Evolutionary conservation across 2,797 vertebrate species (phyloP).

Genomic region (Notoglanidium macrostoma): DNA sequence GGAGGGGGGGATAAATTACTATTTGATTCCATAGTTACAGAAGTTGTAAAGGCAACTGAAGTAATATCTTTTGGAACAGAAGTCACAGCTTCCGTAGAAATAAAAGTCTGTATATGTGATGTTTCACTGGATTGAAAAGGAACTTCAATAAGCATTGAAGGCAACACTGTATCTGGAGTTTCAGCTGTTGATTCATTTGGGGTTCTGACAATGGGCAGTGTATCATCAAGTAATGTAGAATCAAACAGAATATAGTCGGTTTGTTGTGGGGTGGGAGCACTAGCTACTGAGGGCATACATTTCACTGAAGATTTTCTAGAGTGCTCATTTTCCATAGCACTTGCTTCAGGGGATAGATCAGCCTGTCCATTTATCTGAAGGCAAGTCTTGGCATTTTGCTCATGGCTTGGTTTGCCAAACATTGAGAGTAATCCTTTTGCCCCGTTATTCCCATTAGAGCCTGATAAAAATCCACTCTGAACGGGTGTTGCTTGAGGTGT

Average conservation of each 20-base stretch:
- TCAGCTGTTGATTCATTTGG: conserved; percentile 48
- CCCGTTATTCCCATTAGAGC: conserved; percentile 20
- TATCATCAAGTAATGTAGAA: conserved; percentile 36
- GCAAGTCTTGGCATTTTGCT: neutral
- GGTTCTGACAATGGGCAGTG: conserved; percentile 34
- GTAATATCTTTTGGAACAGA: conserved; percentile 18
- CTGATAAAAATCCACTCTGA: conserved; percentile 21
- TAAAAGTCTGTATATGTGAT: conserved; percentile 21
- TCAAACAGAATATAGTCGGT: conserved; percentile 4
- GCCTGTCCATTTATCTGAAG: conserved; percentile 10
- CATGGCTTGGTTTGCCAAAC: neutral
- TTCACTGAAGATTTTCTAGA: conserved; percentile 5
- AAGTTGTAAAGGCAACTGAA: conserved; percentile 1
- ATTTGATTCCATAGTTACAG: conserved; percentile 13
- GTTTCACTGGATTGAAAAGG: conserved; percentile 35
- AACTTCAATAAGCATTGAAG: conserved; percentile 24
- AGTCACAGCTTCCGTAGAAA: conserved; percentile 18
- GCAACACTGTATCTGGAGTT: conserved; percentile 45
- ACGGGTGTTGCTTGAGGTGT: conserved; percentile 47
- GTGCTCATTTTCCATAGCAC: conserved; percentile 4
- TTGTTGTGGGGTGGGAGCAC: conserved; percentile 43
- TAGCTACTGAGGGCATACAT: neutral
- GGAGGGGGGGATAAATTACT: conserved; percentile 16
- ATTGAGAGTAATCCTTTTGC: conserved; percentile 25
- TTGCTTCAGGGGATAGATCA: neutral